phyloP scores from a whole-genome alignment of 92 coral and sea anemone genomes.

The Epizoanthus illoricatus region DNA sequence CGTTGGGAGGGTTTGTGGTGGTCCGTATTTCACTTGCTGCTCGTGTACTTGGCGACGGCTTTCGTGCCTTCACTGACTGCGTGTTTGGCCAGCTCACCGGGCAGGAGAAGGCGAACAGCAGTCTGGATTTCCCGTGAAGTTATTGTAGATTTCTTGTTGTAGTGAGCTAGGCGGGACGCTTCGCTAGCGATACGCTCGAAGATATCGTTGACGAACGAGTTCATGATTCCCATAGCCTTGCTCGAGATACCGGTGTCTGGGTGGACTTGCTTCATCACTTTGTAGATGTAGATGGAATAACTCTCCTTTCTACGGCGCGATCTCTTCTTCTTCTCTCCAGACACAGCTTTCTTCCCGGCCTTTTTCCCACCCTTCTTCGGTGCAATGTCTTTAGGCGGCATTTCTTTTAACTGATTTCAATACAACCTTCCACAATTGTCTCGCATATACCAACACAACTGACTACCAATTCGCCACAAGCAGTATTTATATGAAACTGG shows the following conservation, averaged over 20 bases:
- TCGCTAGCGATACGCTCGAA: constrained; percentile 42
- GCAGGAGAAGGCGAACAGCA: constrained; percentile 36
- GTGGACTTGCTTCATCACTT: constrained; percentile 36
- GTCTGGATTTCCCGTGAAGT: constrained; percentile 41
- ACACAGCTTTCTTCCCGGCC: constrained; percentile 45
- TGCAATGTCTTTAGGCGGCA: constrained; percentile 41
- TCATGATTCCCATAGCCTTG: constrained; percentile 37
- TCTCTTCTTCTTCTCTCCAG: constrained; percentile 29
- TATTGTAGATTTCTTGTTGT: constrained; percentile 33
- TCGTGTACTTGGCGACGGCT: constrained; percentile 32
- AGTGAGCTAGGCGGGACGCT: constrained; percentile 28
- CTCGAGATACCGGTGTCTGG: constrained; percentile 33
- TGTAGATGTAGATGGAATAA: constrained; percentile 29
- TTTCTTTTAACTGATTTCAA: background rate
- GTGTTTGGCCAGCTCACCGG: constrained; percentile 33
- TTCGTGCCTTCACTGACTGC: constrained; percentile 33
- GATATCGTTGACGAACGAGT: constrained; percentile 28
- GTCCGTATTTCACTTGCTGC: constrained; percentile 27
- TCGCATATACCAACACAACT: background rate
- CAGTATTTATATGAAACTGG: constrained; percentile 26
- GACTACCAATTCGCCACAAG: background rate
- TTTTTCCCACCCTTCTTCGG: constrained; percentile 45
- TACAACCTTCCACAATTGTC: background rate
- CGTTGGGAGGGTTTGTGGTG: background rate
- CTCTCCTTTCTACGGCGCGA: constrained; percentile 17